Evolutionary conservation across 2,113 vertebrate genomes (phyloP).

Genomic region (Lagopus muta): DNA sequence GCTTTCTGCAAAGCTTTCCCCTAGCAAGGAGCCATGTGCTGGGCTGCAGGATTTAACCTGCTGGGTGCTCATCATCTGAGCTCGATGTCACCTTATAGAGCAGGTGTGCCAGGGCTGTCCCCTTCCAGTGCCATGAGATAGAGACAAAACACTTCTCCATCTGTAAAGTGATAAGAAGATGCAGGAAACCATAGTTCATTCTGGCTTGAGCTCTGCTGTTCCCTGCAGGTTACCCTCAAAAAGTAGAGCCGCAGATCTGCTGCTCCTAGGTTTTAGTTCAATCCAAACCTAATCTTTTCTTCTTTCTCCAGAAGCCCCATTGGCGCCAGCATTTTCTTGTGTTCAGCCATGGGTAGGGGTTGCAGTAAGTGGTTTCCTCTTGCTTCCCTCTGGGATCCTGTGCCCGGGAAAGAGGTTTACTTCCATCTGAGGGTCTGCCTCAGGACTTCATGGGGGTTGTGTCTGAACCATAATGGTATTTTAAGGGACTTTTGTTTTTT

Average conservation of each 20-base stretch:
- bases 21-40: not conserved
- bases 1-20: not conserved
- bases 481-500: slow-evolving; percentile 20
- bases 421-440: slow-evolving; percentile 15
- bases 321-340: not conserved
- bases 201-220: not conserved
- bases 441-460: not conserved
- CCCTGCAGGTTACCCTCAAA: not conserved
- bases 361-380: not conserved
- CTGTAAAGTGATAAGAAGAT: not conserved
- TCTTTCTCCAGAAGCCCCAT: slow-evolving; percentile 28
- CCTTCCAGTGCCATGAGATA: not conserved
- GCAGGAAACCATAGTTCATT: not conserved
- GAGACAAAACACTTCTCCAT: not conserved
- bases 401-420: not conserved
- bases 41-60: not conserved
- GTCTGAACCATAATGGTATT: slow-evolving; percentile 1
- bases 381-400: not conserved
- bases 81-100: not conserved
- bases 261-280: not conserved
- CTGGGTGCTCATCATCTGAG: not conserved
- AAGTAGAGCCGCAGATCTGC: not conserved
- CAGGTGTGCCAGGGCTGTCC: rapidly evolving
- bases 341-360: not conserved
- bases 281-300: slow-evolving; percentile 13